Evolutionary conservation across 2,888 invertebrate species (phyloP), one percentile per base, ranked within the genome.

Genomic region (Acholoe squamosa): DNA sequence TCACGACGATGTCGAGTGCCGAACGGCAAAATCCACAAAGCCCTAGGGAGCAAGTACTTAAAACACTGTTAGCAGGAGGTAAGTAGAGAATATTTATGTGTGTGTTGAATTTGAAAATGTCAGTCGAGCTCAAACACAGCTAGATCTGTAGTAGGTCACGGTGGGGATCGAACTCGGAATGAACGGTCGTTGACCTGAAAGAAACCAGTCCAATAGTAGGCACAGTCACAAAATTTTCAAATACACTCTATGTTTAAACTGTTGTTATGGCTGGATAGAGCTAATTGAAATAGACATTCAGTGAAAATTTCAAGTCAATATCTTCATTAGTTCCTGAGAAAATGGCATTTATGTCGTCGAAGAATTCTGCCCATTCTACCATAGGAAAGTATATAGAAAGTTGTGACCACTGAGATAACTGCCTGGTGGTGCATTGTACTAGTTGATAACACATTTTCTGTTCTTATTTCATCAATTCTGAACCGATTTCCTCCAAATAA

Each of bases 1-100:
- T 43, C 19, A 33, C 34, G 0, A 80, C 25, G n/a, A 80, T 80
- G 80, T 80, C 80, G 33, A 80, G 16, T 34, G 80, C 80, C 80
- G n/a, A 16, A 22, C 80, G 80, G 80, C 80, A 43, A 80, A 43
- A 19, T 16, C 80, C 80, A 14, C 19, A 52, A 19, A 86, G 19
- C 86, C 19, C 25, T 51, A 25, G 54, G 28, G 86, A 86, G 25
- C 52, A 54, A 16, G 56, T 86, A 86, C 28, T 86, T 54, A 86
- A 86, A 86, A 86, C 86, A 0, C 54, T 86, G 16, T 12, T 86
- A 56, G 86, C 86, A 31, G 86, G 86, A 51, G 86, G 86, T 86
- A 86, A 54, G 86, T 86, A n/a, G 3, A 22, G 0, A n/a, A 34
- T 33, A 0, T 1, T 14, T 22, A 33, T 7, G 14, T 19, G 33